These are phyloP conservation scores for Hassar affinis DNA, from an alignment of 2,113 vertebrate genomes.

Conservation along the genomic window DNA sequence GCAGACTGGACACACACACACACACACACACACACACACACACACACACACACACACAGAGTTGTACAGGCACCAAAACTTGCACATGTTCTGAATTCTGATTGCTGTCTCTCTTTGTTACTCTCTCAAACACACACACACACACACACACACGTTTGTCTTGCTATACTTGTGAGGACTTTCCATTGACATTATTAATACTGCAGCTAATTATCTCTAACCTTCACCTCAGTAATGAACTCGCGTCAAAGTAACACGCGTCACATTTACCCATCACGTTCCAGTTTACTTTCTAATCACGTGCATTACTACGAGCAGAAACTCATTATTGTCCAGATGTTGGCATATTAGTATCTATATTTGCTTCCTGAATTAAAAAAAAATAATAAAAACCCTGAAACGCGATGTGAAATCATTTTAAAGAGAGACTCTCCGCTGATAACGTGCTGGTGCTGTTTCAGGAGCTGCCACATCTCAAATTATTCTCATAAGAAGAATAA, in stretches of 20 bases:
- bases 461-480: background rate
- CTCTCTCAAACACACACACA: conserved; percentile 14
- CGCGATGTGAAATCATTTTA: background rate
- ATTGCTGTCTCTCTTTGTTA: background rate
- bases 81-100: conserved; percentile 15
- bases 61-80: conserved; percentile 1
- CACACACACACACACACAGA: conserved; percentile 22
- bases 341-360: background rate
- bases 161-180: no score
- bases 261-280: background rate
- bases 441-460: background rate
- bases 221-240: no score
- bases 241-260: background rate
- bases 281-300: background rate
- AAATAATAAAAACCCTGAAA: background rate
- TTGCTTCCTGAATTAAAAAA: background rate
- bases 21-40: conserved; percentile 8
- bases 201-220: no score
- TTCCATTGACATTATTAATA: no score
- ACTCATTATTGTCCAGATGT: background rate
- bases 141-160: no score
- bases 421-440: background rate
- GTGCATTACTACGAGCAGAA: background rate
- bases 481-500: no score
- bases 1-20: conserved; percentile 5